A percentile compares a stretch with the other conserved stretches of the same genome.
These are phyloP conservation scores for Synodontis membranacea DNA, from an alignment of 2,113 vertebrate species.

Conservation along the genomic window DNA sequence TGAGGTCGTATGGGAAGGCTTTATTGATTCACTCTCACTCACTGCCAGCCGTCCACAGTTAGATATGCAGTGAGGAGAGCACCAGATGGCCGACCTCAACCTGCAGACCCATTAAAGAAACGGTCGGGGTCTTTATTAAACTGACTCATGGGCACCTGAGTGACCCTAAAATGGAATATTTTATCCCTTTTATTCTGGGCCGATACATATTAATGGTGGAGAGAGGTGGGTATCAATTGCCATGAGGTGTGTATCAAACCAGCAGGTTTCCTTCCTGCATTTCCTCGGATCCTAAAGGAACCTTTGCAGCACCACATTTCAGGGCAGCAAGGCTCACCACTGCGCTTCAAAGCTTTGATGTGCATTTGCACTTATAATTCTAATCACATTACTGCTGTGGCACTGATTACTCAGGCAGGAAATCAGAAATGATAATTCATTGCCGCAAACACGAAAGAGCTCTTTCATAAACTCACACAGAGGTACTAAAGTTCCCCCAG, in stretches of 20 bases:
- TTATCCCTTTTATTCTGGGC: constrained; percentile 6
- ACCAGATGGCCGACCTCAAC: constrained; percentile 54
- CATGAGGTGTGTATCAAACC: constrained; percentile 10
- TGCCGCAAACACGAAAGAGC: not conserved
- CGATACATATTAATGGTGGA: constrained; percentile 46
- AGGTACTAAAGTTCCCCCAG: not conserved
- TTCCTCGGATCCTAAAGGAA: not conserved
- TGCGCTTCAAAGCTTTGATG: not conserved
- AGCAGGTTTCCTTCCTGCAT: not conserved
- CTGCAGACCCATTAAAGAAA: constrained; percentile 47
- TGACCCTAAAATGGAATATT: constrained; percentile 38
- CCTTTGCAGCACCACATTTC: not conserved
- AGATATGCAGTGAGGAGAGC: constrained; percentile 38
- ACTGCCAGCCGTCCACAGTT: constrained; percentile 43
- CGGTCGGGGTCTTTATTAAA: constrained; percentile 12
- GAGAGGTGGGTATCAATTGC: constrained; percentile 20
- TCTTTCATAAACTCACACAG: not conserved
- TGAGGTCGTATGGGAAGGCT: constrained; percentile 60
- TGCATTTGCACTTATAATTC: constrained; percentile 29
- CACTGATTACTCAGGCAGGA: constrained; percentile 36
- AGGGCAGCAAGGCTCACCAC: not conserved
- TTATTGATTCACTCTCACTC: constrained; percentile 57
- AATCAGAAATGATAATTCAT: constrained; percentile 43
- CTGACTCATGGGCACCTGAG: constrained; percentile 16
- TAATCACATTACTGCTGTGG: not conserved